Conservation (phyloP, 2,888 invertebrate species). For the Cryptocephalus primarius region DNA sequence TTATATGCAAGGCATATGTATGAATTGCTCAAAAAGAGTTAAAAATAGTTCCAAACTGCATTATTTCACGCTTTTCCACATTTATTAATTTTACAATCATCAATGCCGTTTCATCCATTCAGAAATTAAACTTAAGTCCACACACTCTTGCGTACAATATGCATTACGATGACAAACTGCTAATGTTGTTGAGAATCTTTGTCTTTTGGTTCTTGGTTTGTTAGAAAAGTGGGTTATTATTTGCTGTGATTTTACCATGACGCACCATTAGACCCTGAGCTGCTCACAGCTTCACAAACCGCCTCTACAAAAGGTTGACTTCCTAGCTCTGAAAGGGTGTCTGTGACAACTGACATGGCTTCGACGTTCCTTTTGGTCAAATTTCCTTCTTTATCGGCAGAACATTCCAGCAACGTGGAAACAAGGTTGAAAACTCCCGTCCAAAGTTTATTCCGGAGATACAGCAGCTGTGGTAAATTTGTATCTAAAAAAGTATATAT, state of each 20-base stretch:
- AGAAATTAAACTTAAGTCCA: too few relatives aligned
- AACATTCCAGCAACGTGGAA: constrained; percentile 27
- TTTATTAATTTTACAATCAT: too few relatives aligned
- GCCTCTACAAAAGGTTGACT: constrained; percentile 27
- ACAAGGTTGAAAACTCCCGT: constrained; percentile 39
- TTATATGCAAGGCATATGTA: too few relatives aligned
- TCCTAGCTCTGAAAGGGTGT: constrained; percentile 18
- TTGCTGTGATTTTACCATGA: background rate
- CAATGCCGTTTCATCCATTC: too few relatives aligned
- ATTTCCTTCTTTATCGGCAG: constrained; percentile 8
- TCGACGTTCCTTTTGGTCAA: constrained; percentile 13
- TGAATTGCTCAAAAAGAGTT: too few relatives aligned
- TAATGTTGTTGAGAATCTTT: too few relatives aligned
- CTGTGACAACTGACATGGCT: constrained; percentile 17
- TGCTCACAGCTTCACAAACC: constrained; percentile 30
- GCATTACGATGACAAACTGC: too few relatives aligned
- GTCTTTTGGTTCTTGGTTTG: too few relatives aligned
- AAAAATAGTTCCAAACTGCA: too few relatives aligned
- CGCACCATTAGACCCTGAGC: constrained; percentile 24
- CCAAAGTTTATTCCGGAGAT: constrained; percentile 41
- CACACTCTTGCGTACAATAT: too few relatives aligned
- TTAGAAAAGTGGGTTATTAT: too few relatives aligned
- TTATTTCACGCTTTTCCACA: too few relatives aligned
- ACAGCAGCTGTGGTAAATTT: constrained; percentile 30
- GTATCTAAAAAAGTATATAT: constrained; percentile 25